Base-by-base conservation (phyloP, 1,140 invertebrate species). In the Hetaerina americana region DNA sequence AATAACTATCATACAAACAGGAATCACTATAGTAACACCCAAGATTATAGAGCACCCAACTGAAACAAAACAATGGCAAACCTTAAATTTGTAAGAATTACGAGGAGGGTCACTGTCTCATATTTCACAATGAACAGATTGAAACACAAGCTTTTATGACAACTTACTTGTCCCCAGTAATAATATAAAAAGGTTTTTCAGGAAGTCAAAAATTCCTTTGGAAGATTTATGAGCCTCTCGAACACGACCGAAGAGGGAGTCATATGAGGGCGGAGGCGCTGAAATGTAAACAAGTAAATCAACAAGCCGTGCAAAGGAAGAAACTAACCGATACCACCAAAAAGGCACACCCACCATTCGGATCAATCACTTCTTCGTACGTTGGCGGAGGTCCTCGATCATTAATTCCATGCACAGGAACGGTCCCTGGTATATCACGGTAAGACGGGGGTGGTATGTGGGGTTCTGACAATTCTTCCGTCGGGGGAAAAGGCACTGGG, bases 231-330 rank as follows among this genome's bases (percentile, higher is more conserved):
- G 83, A 0, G 84, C 86, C 77, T 87, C 85, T 73, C 85, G 80
- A n/a, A 89, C 84, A 77, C 85, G 79, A 24, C 88, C 87, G 82
- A 87, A 89, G 0, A 89, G 75, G 1, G 87, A 89, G 75, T 89
- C 87, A 76, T 89, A 89, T 0, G 87, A 85, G n/a, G 88, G 88
- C 10, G 88, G 88, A 68, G 87, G 85, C 72, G 81, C 87, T 87
- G 77, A 66, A 79, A 79, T 70, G 74, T 72, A 73, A 31, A 22
- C 26, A 27, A 70, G 69, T 73, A 40, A 24, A 31, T 71, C 18
- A 26, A 28, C 57, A 27, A 26, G 66, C 57, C 5, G 15, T 40
- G 40, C 25, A 18, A 73, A 49, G 24, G 27, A 71, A 67, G 18
- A 66, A 66, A 69, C n/a, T 3, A 49, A 73, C 1, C 27, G 5